Percentiles rank a stretch among this genome's conserved stretches.
phyloP scores from a whole-genome alignment of 2,888 invertebrate genomes.

The Sarcophaga carnaria region DNA sequence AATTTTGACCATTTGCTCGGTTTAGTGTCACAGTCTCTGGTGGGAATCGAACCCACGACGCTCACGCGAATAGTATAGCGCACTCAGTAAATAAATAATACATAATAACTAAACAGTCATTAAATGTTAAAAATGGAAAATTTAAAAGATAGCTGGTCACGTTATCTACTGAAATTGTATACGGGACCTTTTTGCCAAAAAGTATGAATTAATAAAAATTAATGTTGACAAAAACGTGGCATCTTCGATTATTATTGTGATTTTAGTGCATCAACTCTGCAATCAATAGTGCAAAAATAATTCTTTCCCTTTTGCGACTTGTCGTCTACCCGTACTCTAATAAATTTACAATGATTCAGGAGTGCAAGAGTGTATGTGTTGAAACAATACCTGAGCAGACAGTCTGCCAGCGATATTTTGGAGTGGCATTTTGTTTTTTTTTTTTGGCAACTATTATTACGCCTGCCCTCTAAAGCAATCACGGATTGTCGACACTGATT shows the following conservation, averaged over 20 bases:
- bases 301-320: conserved; percentile 4
- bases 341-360: neutral
- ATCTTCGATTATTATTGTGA: conserved; percentile 66
- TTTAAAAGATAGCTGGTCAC: too few species aligned
- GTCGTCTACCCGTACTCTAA: conserved; percentile 4
- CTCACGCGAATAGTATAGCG: too few species aligned
- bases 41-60: too few species aligned
- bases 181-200: too few species aligned
- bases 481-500: conserved; percentile 50
- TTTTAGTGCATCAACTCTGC: conserved; percentile 34
- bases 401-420: conserved; percentile 44
- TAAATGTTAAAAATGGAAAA: too few species aligned
- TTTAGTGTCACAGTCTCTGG: too few species aligned
- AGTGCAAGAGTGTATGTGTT: neutral
- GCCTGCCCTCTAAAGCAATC: conserved; percentile 53
- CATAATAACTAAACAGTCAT: too few species aligned
- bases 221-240: conserved; percentile 67
- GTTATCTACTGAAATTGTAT: too few species aligned
- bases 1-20: too few species aligned
- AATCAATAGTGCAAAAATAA: conserved; percentile 50
- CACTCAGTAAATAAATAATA: too few species aligned
- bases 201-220: conserved; percentile 36
- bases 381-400: conserved; percentile 34
- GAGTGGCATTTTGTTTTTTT: conserved; percentile 50
- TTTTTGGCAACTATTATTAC: conserved; percentile 49